Evolutionary conservation across 92 coral and sea anemone species (phyloP), one percentile per base, ranked within the genome.

Genomic region (Actinostola sp.): DNA sequence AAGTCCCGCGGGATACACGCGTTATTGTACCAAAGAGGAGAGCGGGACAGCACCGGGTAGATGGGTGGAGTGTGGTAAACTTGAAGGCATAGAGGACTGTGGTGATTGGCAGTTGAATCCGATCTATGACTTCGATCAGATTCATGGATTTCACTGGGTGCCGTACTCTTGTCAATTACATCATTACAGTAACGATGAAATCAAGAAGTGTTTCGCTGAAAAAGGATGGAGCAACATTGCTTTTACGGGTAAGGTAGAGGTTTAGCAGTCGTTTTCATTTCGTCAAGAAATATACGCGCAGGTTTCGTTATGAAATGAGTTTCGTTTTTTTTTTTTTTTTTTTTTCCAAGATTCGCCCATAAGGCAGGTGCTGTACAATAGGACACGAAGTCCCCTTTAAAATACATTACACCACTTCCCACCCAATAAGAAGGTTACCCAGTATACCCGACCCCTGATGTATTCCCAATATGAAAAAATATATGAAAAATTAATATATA

Each of bases 61-160:
- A 32, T 94, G 98, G 98, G 95, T 94, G 26, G 93, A 90, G 67
- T 94, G 98, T 57, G 98, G 97, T 4, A 85, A 92, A 52, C 63
- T 94, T 25, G 84, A 83, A 42, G 98, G 92, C 8, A 81, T 94
- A 30, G 98, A 94, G 86, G 75, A 59, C 24, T 94, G 98, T 35
- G 82, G 92, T 27, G 73, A 72, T 29, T 94, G 97, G 98, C 97
- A 90, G 59, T 84, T 88, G 25, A 85, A 82, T 42, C 79, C 83
- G 11, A 83, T 73, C 36, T 92, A 75, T 29, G 98, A 94, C 70
- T 94, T 94, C 68, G 98, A 94, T 67, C 92, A 91, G 63, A 87
- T 84, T 59, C 97, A 94, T 62, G 92, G 95, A 3, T 94, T 88
- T 55, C 93, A 88, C 57, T 94, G 98, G 98, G 68, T 94, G 33